Evolutionary conservation across 2,113 vertebrate species (phyloP), one percentile per base, ranked within the genome.

Genomic region (Mellivora capensis): DNA sequence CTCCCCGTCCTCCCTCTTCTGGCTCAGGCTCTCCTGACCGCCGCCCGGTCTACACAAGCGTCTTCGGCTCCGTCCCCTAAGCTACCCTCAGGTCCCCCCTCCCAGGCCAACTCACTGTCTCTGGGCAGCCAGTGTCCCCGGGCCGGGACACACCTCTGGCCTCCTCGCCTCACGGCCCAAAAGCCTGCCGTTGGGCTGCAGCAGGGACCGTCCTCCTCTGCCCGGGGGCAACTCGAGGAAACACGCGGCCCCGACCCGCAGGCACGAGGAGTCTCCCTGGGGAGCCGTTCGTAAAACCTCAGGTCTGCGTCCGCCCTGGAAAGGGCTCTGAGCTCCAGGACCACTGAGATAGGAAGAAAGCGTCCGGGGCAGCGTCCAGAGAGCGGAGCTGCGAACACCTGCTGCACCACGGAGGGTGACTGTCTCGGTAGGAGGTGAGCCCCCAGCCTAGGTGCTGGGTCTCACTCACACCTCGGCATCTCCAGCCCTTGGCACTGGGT

Each of bases 371-470:
- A 42, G 9, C 44, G 17, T 8, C 8, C 15, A 31, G 29, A 18
- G 23, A 84, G 29, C 52, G 6, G 17, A 6, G 42, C 15, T 77
- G 34, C 34, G 23, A 39, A 42, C 31, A 54, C 27, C 39, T 76
- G 15, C 9, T 52, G 4, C 14, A 1, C 52, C 0, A 1, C 3
- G 1, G 10, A 67, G 47, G 57, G 15, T 6, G 2, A 10, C 29
- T 37, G 74, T 37, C 39, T 27, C 31, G 6, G 42, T 39, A 84
- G 76, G 71, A 81, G 42, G 18, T 7, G n/a, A n/a, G 20, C 17
- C 47, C 74, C 23, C 49, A 2, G 0, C 0, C 0, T 4, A 49
- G 85, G 3, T 11, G 17, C 37, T n/a, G 4, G 27, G 11, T 76
- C 13, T 47, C 18, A 10, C 0, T n/a, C n/a, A 15, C 7, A 4